Evolutionary conservation across 2,113 vertebrate genomes (phyloP).

Genomic region (Cryptomyrus ogoouensis): DNA sequence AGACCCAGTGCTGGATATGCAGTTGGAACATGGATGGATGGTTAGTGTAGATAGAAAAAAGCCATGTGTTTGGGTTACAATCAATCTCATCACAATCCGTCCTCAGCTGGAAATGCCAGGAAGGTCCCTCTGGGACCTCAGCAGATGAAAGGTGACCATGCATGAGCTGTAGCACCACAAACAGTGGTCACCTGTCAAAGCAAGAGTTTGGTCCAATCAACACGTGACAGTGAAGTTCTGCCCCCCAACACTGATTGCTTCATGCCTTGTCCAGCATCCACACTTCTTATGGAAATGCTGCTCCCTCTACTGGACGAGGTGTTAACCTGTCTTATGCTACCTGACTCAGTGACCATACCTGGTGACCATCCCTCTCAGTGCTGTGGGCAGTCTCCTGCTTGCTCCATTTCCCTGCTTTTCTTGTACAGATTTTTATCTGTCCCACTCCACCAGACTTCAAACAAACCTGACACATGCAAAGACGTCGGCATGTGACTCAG

Average conservation of each 20-base stretch:
- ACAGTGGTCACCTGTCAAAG: background rate
- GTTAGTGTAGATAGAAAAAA: background rate
- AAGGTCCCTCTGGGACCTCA: background rate
- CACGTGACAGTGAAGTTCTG: background rate
- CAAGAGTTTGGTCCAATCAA: background rate
- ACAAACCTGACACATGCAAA: background rate
- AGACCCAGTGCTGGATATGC: background rate
- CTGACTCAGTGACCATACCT: background rate
- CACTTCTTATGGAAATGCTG: background rate
- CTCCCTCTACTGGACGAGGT: background rate
- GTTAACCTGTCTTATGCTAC: background rate
- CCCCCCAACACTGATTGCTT: background rate
- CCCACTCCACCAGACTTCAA: background rate
- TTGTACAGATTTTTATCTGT: background rate
- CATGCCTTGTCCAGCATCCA: background rate
- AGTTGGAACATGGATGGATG: background rate
- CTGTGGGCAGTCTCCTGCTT: background rate
- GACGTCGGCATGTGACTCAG: background rate
- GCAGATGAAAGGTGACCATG: background rate
- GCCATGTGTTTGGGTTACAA: background rate
- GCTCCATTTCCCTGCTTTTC: background rate
- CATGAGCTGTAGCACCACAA: background rate
- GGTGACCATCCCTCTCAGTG: background rate
- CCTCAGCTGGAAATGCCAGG: background rate
- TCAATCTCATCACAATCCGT: background rate